phyloP scores from a whole-genome alignment of 1,140 invertebrate genomes.

The Subanguina moxae region DNA sequence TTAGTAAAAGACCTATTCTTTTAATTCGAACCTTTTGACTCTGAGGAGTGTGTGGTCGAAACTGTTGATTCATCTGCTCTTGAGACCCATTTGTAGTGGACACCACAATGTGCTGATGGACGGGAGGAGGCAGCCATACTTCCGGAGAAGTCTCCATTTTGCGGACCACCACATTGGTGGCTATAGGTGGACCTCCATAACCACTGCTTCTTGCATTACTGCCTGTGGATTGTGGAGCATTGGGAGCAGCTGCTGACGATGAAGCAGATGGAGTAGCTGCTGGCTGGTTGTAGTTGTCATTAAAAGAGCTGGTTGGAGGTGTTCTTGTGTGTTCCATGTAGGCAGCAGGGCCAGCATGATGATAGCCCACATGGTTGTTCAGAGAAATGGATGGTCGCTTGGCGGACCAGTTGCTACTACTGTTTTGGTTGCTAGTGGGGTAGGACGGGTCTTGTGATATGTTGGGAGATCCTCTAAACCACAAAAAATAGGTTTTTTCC shows the following conservation, averaged over 20 bases:
- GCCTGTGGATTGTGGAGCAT: background rate
- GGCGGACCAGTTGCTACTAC: background rate
- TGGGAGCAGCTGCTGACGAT: background rate
- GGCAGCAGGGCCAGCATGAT: background rate
- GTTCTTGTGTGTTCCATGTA: background rate
- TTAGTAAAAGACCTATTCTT: too few species aligned
- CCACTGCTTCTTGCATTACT: background rate
- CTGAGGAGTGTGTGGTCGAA: background rate
- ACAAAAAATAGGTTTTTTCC: too few species aligned
- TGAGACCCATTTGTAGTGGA: background rate
- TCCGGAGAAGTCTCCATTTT: constrained; percentile 10
- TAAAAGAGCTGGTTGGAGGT: background rate
- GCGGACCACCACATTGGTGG: constrained; percentile 9
- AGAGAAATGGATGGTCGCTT: background rate
- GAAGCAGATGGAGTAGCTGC: background rate
- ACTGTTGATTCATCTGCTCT: background rate
- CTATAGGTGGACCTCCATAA: background rate
- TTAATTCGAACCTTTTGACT: background rate
- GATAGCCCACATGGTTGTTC: background rate
- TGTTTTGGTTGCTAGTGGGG: background rate
- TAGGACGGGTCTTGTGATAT: background rate
- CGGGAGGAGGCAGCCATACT: constrained; percentile 1
- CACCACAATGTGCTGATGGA: constrained; percentile 12
- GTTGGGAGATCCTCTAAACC: background rate
- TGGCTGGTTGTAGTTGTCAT: too few species aligned